Base-by-base conservation (phyloP, 2,113 vertebrate species). In the Notothenia coriiceps region DNA sequence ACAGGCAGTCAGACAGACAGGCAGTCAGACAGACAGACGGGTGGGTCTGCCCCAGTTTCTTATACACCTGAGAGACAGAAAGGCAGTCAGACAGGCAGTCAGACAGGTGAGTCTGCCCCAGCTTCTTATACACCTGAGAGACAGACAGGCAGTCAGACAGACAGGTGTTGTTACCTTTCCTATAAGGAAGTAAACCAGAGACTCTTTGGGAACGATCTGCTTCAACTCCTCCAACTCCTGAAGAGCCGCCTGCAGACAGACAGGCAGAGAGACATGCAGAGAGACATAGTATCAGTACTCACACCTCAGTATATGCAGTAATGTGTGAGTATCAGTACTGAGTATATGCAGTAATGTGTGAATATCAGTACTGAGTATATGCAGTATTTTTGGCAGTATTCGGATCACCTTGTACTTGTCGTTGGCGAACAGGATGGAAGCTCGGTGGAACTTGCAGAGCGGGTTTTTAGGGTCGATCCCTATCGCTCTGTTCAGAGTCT, bases 141-240 rank as follows among this genome's bases (percentile, higher is more conserved):
- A 35, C 5, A 29, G 51, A 47, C 7, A 47, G 47, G 15, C 12
- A 79, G 35, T 10, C 11, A 29, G 25, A 20, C 47, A 35, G 35
- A 35, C 35, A 35, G 35, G 35, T 35, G 51, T 18, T 52, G 67
- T 92, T 95, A 99, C 98, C 97, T 99, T 99, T 95, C 98, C 98
- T 96, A 99, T 99, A 90, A 99, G 97, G 95, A 99, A 99, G 95
- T 99, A 99, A 95, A 99, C 98, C 87, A 99, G 95, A 81, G 98
- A 99, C 94, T 99, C 98, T 97, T 99, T 99, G 94, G 98, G 98
- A 92, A 99, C 98, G 50, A 99, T 99, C 92, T 99, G 98, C 86
- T 99, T 99, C 91, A 99, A 88, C 93, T 99, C 98, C 95, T 99
- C 98, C 95, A 99, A 94, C 95, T 99, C 98, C 95, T 99, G 98